These are phyloP conservation scores for Neoscelio sp. DNA, from an alignment of 2,888 invertebrate genomes.

Conservation along the genomic window DNA sequence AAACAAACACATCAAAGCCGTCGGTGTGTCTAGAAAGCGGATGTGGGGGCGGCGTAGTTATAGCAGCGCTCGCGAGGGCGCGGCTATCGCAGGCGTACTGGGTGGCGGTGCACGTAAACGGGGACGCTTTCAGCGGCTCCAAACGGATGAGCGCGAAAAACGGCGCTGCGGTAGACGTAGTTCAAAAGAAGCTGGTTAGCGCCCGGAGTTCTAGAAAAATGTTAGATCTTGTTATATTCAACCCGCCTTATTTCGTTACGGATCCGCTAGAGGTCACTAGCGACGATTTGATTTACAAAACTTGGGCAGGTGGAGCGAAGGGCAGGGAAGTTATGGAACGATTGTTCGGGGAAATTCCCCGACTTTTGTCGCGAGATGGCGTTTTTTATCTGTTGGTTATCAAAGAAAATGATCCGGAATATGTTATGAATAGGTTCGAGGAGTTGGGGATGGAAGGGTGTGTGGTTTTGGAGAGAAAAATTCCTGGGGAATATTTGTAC, in stretches of 20 bases:
- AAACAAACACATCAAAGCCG: constrained; percentile 87
- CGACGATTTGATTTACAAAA: constrained; percentile 84
- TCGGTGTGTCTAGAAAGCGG: constrained; percentile 93
- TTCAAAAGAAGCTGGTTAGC: constrained; percentile 87
- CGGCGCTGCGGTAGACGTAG: constrained; percentile 85
- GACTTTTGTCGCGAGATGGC: constrained; percentile 89
- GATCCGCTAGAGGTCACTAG: constrained; percentile 87
- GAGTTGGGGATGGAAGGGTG: constrained; percentile 85
- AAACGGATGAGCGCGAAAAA: constrained; percentile 89
- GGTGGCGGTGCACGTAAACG: constrained; percentile 93
- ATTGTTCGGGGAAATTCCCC: constrained; percentile 88
- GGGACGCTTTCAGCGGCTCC: constrained; percentile 90
- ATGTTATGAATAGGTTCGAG: constrained; percentile 87
- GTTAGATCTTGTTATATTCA: constrained; percentile 96
- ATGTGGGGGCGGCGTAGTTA: constrained; percentile 95
- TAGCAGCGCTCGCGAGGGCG: constrained; percentile 90
- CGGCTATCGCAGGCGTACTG: constrained; percentile 84
- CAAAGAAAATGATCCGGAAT: constrained; percentile 93
- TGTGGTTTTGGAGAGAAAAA: constrained; percentile 89
- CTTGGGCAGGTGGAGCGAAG: constrained; percentile 92
- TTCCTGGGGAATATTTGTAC: constrained; percentile 94
- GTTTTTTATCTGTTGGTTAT: constrained; percentile 94
- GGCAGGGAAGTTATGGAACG: constrained; percentile 91
- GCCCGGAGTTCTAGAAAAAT: constrained; percentile 84
- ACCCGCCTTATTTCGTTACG: constrained; percentile 99